Evolutionary conservation across 1,140 invertebrate genomes (phyloP), one percentile per base, ranked within the genome.

Genomic region (Cherax quadricarinatus): DNA sequence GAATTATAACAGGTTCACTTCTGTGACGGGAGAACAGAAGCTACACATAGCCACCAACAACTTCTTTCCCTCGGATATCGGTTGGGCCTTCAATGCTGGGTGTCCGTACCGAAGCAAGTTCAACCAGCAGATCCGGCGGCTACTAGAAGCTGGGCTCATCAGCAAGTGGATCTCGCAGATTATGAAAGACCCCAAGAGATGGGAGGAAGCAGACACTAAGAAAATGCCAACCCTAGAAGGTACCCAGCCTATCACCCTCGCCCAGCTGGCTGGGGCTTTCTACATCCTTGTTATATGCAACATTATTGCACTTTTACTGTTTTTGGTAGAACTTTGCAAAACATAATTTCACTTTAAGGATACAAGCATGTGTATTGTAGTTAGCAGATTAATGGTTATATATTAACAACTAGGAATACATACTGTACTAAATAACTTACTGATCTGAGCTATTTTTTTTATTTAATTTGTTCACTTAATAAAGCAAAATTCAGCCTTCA

Each of bases 51-150:
- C 91, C 60, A 88, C 91, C 48, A 73, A 53, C 16, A 79, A 92
- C 78, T 92, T 92, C 91, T 88, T 92, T 79, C 91, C 85, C 6
- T 88, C 91, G 30, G 91, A 92, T 62, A 92, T 92, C 60, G 91
- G 85, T 41, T 92, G 91, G 91, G 91, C 91, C 7, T 88, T 84
- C 85, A 92, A 87, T 48, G 85, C 91, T 5, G 91, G 91, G 18
- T 92, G 91, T 30, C 91, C 91, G 16, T 92, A 83, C 62, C 60
- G 91, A 3, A 7, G 75, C 10, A 82, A 75, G n/a, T 92, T 92
- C 79, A 92, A 88, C 79, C 30, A 78, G 1, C 79, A 87, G n/a
- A 92, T 92, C 79, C 60, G 91, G 24, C 78, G 79, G 24, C 78
- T 92, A 7, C 79, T 92, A 62, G 91, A 92, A 51, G 85, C 79